Conservation (phyloP, 2,797 vertebrate species). For the Nyctibius grandis region DNA sequence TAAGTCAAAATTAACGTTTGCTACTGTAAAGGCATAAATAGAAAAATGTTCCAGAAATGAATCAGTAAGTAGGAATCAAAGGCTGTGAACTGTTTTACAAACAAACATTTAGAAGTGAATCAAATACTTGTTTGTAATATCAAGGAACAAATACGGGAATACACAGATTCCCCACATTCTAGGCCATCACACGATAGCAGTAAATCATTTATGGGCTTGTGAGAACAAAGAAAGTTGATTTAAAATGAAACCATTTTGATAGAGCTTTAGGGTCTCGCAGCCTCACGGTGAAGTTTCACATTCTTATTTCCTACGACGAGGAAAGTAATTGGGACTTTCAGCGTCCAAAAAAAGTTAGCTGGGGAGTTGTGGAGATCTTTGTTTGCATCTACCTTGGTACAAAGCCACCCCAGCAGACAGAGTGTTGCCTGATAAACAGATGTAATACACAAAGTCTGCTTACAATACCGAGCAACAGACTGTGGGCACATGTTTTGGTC, state of each 20-base stretch:
- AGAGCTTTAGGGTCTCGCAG: background rate
- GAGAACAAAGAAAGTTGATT: conserved; percentile 63
- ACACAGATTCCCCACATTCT: conserved; percentile 56
- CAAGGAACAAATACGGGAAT: conserved; percentile 56
- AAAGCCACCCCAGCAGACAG: conserved; percentile 62
- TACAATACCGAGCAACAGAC: conserved; percentile 73
- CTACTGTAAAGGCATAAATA: conserved; percentile 65
- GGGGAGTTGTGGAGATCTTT: conserved; percentile 48
- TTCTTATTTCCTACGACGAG: background rate
- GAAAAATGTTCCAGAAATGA: conserved; percentile 65
- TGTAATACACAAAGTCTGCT: conserved; percentile 72
- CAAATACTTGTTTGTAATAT: conserved; percentile 65
- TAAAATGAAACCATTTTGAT: conserved; percentile 46
- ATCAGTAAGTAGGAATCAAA: conserved; percentile 69
- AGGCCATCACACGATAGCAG: conserved; percentile 58
- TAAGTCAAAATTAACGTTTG: conserved; percentile 69
- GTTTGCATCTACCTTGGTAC: conserved; percentile 62
- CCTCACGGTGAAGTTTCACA: background rate
- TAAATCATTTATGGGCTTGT: conserved; percentile 56
- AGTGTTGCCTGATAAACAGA: conserved; percentile 73
- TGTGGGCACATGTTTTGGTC: conserved; percentile 72
- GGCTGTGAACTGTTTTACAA: conserved; percentile 63
- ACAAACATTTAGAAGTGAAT: conserved; percentile 64
- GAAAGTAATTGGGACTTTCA: background rate
- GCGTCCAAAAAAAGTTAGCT: conserved; percentile 28